phyloP scores from a whole-genome alignment of 2,113 vertebrate genomes.

The Mastomys coucha region DNA sequence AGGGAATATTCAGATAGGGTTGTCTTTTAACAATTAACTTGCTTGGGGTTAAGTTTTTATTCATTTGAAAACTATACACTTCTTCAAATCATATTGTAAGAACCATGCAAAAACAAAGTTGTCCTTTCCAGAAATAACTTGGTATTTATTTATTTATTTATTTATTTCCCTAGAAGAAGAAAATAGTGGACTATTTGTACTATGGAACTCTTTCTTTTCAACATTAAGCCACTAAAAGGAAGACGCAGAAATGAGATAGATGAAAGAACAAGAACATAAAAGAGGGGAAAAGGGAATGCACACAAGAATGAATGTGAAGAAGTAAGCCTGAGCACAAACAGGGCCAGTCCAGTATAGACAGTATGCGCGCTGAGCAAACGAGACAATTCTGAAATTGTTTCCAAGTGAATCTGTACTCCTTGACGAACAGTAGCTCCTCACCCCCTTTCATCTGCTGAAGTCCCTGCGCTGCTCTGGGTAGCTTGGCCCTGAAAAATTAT shows the following conservation, averaged over 20 bases:
- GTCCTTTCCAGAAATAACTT: neutral
- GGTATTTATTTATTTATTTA: neutral
- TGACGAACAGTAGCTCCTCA: neutral
- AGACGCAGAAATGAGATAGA: accelerated
- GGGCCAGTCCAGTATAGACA: neutral
- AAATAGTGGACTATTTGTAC: neutral
- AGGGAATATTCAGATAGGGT: neutral
- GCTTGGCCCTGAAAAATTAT: slow-evolving; percentile 50
- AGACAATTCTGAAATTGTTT: neutral
- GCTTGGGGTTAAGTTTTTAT: neutral
- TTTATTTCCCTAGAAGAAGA: neutral
- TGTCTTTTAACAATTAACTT: neutral
- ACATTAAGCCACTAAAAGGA: neutral
- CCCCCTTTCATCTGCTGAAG: neutral
- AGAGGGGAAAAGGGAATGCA: neutral
- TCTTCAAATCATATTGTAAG: neutral
- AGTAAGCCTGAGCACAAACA: neutral
- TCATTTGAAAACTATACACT: neutral
- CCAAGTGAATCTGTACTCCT: neutral
- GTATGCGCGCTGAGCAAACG: neutral
- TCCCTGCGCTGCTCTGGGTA: neutral
- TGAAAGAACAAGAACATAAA: neutral
- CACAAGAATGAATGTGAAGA: neutral
- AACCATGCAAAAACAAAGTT: neutral
- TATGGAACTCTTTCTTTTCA: neutral